A percentile compares a stretch with the other conserved stretches of the same genome.
These are phyloP conservation scores for Pardalotus punctatus DNA, from an alignment of 2,113 vertebrate genomes.

Conservation along the genomic window DNA sequence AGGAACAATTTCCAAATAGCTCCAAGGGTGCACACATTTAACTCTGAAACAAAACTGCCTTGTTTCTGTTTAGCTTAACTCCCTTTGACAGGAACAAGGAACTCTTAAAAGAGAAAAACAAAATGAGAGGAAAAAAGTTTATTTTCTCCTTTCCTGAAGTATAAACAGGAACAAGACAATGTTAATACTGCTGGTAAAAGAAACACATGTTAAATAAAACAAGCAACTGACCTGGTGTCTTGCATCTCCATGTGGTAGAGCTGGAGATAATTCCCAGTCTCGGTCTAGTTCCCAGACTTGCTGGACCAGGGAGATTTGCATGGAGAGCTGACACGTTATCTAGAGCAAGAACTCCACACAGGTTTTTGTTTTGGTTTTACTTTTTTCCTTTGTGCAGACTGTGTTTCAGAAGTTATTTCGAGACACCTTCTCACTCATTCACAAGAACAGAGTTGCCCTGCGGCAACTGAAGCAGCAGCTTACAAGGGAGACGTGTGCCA, in stretches of 20 bases:
- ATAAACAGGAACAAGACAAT: constrained; percentile 50
- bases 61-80: constrained; percentile 47
- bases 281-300: not conserved
- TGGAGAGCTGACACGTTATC: not conserved
- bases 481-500: not conserved
- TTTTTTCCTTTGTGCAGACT: not conserved
- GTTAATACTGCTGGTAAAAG: not conserved
- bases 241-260: not conserved
- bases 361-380: not conserved
- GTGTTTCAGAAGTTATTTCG: not conserved
- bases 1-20: not conserved
- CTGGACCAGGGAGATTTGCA: not conserved
- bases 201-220: constrained; percentile 11
- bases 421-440: not conserved
- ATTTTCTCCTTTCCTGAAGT: constrained; percentile 20
- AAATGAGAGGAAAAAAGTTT: constrained; percentile 14
- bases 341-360: not conserved
- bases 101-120: not conserved
- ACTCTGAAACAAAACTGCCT: not conserved
- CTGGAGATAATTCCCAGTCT: not conserved
- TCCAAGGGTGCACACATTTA: not conserved
- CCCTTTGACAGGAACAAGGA: constrained; percentile 34
- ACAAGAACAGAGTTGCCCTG: not conserved
- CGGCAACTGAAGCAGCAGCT: not conserved
- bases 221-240: not conserved